Percentiles rank a stretch among this genome's conserved stretches.
Conservation (phyloP, 2,113 vertebrate genomes). For the Columbina picui region DNA sequence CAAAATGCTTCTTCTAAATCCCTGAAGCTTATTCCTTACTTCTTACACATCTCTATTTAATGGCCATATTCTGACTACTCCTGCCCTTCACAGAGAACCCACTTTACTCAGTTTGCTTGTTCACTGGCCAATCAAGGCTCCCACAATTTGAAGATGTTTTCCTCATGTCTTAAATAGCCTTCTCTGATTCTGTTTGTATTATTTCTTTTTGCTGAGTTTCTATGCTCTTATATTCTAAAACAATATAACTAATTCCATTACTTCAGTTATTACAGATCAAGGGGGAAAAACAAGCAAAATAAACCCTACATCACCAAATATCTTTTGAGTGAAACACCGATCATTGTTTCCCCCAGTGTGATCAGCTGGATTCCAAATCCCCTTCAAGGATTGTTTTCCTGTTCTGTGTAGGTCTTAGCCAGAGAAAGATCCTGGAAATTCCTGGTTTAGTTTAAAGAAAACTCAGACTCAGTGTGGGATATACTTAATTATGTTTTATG, state of each 20-base stretch:
- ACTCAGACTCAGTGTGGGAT: not conserved
- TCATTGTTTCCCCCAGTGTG: not conserved
- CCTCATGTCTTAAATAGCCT: not conserved
- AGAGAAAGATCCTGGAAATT: not conserved
- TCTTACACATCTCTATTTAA: not conserved
- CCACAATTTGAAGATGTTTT: not conserved
- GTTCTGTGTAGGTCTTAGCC: not conserved
- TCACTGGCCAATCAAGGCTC: not conserved
- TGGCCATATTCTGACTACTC: not conserved
- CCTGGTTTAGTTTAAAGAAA: not conserved
- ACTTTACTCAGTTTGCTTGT: not conserved
- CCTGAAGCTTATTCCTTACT: not conserved
- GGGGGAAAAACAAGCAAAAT: fast-evolving
- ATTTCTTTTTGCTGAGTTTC: not conserved
- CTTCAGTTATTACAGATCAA: fast-evolving
- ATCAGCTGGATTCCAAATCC: not conserved
- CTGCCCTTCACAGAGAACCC: not conserved
- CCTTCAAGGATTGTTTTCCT: not conserved
- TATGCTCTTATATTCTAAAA: not conserved
- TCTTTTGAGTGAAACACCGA: not conserved
- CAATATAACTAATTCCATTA: not conserved
- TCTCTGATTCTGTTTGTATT: not conserved
- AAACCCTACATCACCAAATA: fast-evolving
- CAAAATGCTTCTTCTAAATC: not conserved
- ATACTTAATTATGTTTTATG: not conserved